phyloP scores from a whole-genome alignment of 2,888 invertebrate species.

The Zelleria hepariella region DNA sequence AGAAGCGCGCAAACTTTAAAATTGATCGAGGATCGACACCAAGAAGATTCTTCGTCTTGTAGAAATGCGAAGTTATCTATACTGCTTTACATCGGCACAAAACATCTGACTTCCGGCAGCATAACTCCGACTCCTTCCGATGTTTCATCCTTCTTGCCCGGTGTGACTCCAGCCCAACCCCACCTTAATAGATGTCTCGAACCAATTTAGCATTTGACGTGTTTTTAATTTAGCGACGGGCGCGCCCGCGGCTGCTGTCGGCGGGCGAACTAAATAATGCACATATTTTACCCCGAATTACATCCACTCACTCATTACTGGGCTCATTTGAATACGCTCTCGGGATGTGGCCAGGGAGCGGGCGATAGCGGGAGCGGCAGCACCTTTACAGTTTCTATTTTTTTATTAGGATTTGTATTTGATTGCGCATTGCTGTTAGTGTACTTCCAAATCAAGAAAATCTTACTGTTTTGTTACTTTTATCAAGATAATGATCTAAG shows the following conservation, averaged over 20 bases:
- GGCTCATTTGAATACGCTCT: slow-evolving; percentile 17
- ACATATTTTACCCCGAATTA: slow-evolving; percentile 41
- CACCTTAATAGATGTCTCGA: slow-evolving; percentile 70
- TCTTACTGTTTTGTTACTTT: too few relatives aligned
- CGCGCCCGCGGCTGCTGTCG: slow-evolving; percentile 66
- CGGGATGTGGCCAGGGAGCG: slow-evolving; percentile 2
- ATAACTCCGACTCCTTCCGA: not conserved
- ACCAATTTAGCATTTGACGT: slow-evolving; percentile 72
- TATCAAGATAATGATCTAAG: too few relatives aligned
- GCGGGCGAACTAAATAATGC: slow-evolving; percentile 48
- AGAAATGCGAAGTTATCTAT: too few relatives aligned
- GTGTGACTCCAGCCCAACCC: slow-evolving; percentile 30
- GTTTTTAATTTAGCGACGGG: slow-evolving; percentile 67
- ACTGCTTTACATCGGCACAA: too few relatives aligned
- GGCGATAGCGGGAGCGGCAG: not conserved
- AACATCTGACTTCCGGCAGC: too few relatives aligned
- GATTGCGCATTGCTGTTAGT: too few relatives aligned
- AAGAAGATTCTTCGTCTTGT: too few relatives aligned
- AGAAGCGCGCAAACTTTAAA: too few relatives aligned
- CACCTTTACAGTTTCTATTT: not conserved
- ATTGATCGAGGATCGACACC: too few relatives aligned
- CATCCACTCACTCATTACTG: slow-evolving; percentile 17
- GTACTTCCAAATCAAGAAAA: too few relatives aligned
- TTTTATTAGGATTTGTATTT: not conserved
- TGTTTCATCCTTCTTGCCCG: slow-evolving; percentile 12